Evolutionary conservation across 1,140 invertebrate species (phyloP).

Genomic region (Sycobia sp.): DNA sequence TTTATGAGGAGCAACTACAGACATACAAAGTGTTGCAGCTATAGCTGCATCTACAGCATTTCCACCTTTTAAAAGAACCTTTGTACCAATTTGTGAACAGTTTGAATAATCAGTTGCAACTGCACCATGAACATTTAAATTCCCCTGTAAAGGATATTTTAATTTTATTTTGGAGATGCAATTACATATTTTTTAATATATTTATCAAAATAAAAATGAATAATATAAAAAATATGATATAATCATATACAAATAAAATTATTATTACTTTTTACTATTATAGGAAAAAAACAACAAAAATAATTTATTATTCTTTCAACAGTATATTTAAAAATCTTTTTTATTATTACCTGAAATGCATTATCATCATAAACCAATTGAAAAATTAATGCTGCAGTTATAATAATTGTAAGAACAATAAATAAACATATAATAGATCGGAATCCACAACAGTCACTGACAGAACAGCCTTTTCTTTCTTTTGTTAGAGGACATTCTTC

Average conservation of each 20-base stretch:
- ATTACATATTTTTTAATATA: no score
- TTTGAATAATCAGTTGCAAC: constrained; percentile 73
- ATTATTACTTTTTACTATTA: no score
- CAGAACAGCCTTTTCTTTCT: constrained; percentile 44
- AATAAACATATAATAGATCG: constrained; percentile 62
- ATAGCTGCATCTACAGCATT: constrained; percentile 74
- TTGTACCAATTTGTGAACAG: constrained; percentile 75
- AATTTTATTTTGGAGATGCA: no score
- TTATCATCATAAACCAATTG: constrained; percentile 72
- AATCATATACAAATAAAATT: no score
- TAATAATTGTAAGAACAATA: constrained; percentile 65
- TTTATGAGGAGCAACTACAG: constrained; percentile 70
- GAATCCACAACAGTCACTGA: constrained; percentile 53
- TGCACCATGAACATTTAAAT: constrained; percentile 69
- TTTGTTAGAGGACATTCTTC: constrained; percentile 56
- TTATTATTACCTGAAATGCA: constrained; percentile 59
- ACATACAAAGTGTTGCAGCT: constrained; percentile 71
- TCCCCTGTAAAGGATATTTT: constrained; percentile 36
- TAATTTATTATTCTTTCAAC: constrained; percentile 5
- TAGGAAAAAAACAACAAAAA: no score
- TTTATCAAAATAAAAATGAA: no score
- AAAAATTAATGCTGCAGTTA: constrained; percentile 70
- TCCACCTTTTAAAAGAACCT: constrained; percentile 69
- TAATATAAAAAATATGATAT: no score
- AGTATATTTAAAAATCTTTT: constrained; percentile 10